phyloP scores from a whole-genome alignment of 1,140 invertebrate genomes.

The Microvelia longipes region DNA sequence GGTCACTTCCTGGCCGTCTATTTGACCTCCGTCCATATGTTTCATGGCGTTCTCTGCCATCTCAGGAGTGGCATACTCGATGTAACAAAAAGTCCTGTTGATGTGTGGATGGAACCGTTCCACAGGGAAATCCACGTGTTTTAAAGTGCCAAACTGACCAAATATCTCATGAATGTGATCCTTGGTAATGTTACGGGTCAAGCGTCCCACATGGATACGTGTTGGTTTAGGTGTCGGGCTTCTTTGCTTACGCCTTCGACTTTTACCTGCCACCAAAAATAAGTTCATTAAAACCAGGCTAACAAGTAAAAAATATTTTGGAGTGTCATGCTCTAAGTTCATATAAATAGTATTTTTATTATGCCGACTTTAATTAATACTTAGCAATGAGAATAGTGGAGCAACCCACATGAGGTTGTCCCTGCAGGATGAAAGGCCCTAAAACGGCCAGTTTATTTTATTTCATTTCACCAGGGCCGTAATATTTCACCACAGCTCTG shows the following conservation, averaged over 20 bases:
- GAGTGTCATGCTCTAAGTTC: not conserved
- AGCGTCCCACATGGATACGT: constrained; percentile 80
- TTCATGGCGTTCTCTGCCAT: constrained; percentile 97
- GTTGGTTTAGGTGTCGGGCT: constrained; percentile 72
- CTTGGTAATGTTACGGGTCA: constrained; percentile 82
- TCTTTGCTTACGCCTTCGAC: constrained; percentile 48
- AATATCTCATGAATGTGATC: constrained; percentile 95
- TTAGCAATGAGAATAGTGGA: not conserved
- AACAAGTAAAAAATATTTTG: constrained; percentile 20
- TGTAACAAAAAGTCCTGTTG: constrained; percentile 80
- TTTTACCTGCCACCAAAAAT: not conserved
- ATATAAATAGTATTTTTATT: not conserved
- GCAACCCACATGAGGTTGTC: not conserved
- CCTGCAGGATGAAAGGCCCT: constrained; percentile 13
- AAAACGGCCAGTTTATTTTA: too few species aligned
- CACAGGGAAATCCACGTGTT: constrained; percentile 72
- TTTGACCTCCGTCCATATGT: constrained; percentile 96
- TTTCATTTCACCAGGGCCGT: too few species aligned
- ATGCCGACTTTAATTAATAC: constrained; percentile 5
- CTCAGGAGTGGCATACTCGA: constrained; percentile 84
- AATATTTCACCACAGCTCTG: too few species aligned
- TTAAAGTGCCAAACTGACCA: constrained; percentile 76
- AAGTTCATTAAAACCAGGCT: constrained; percentile 36
- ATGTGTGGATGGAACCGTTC: constrained; percentile 75
- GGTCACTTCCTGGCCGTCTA: constrained; percentile 85